A percentile compares a stretch with the other conserved stretches of the same genome.
These are phyloP conservation scores for Cataglyphis livida DNA, from an alignment of 2,888 invertebrate genomes.

Conservation along the genomic window DNA sequence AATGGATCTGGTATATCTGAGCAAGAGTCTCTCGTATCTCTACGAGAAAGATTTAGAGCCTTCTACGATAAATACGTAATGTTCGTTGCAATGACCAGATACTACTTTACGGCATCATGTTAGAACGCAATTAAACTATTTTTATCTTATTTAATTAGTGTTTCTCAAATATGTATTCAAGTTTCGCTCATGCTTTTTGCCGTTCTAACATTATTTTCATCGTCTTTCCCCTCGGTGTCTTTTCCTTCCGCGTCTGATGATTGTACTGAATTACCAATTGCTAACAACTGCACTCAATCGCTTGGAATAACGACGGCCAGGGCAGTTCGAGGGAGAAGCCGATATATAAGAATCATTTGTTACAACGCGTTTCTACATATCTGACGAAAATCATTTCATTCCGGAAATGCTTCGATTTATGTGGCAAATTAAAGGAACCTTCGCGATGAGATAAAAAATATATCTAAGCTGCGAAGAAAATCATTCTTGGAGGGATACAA, in stretches of 20 bases:
- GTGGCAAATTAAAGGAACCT: background rate
- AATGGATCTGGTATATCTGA: conserved; percentile 53
- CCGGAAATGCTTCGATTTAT: background rate
- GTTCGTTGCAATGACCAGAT: background rate
- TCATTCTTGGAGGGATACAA: background rate
- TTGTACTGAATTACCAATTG: conserved; percentile 77
- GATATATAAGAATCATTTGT: conserved; percentile 62
- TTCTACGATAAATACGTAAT: conserved; percentile 38
- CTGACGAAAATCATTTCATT: background rate
- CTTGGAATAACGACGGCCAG: conserved; percentile 75
- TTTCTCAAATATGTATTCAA: background rate
- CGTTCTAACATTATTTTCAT: conserved; percentile 7
- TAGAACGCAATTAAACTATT: background rate
- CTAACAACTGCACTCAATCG: conserved; percentile 77
- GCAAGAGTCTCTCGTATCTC: conserved; percentile 1
- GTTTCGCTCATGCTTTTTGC: background rate
- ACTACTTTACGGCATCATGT: background rate
- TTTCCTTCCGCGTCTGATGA: conserved; percentile 56
- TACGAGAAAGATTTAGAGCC: conserved; percentile 11
- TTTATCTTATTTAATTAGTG: background rate
- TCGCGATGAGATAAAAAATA: background rate
- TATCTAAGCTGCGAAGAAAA: background rate
- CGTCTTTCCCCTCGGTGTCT: conserved; percentile 27
- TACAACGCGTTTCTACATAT: conserved; percentile 27
- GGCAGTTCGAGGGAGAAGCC: conserved; percentile 42